Conservation (phyloP, 2,797 vertebrate genomes). For the Anguilla marmorata region DNA sequence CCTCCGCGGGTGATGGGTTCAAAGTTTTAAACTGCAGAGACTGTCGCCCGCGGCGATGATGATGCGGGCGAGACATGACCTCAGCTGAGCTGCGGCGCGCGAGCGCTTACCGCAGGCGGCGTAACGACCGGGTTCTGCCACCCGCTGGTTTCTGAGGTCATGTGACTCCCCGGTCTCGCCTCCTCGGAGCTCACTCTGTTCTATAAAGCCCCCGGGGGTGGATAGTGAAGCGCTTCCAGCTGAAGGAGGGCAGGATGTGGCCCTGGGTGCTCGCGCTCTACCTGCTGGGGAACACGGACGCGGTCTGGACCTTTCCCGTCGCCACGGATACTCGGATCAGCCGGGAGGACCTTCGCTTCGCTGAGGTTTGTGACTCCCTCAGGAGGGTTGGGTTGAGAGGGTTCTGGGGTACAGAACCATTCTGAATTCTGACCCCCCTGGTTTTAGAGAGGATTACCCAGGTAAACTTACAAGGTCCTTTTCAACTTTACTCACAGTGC, state of each 20-base stretch:
- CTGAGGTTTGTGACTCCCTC: conserved; percentile 59
- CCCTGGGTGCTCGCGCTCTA: conserved; percentile 49
- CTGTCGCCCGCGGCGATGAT: too few species aligned
- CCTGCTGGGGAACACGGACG: conserved; percentile 51
- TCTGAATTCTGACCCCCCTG: background rate
- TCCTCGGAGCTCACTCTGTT: conserved; percentile 42
- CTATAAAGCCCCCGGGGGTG: conserved; percentile 47
- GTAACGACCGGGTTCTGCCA: conserved; percentile 49
- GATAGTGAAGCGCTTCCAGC: background rate
- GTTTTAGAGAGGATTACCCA: background rate
- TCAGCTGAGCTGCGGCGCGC: conserved; percentile 26
- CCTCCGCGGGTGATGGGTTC: background rate
- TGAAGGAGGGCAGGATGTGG: conserved; percentile 42
- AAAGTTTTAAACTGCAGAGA: background rate
- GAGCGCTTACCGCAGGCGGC: conserved; percentile 56
- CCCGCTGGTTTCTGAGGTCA: conserved; percentile 38
- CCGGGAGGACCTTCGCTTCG: conserved; percentile 56
- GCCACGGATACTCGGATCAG: conserved; percentile 39
- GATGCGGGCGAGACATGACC: conserved; percentile 53
- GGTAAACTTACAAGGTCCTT: background rate
- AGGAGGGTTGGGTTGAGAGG: background rate
- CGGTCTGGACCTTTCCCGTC: conserved; percentile 51
- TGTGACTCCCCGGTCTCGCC: conserved; percentile 47
- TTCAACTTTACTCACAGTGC: background rate
- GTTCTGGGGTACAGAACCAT: background rate